A percentile compares a stretch with the other conserved stretches of the same genome.
Evolutionary conservation across 2,888 invertebrate species (phyloP).

Genomic region (Penaeus monodon): DNA sequence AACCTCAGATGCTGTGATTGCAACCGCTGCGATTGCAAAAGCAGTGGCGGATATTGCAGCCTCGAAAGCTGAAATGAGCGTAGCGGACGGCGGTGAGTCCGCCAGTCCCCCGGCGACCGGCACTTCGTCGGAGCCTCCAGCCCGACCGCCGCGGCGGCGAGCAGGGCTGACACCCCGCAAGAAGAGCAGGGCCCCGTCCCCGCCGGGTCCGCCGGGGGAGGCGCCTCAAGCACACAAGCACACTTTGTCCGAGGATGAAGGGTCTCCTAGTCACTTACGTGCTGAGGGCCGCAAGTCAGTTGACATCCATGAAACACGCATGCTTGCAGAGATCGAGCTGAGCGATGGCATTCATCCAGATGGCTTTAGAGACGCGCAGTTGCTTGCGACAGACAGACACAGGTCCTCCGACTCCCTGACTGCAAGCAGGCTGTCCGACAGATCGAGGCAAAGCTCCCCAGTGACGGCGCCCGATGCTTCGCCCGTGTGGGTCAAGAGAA

Average conservation of each 20-base stretch:
- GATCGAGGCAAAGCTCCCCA: slow-evolving; percentile 26
- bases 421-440: slow-evolving; percentile 19
- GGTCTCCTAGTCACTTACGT: too few relatives aligned
- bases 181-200: slow-evolving; percentile 48
- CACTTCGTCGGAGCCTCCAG: slow-evolving; percentile 28
- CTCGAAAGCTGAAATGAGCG: neutral
- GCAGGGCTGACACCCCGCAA: slow-evolving; percentile 10
- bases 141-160: slow-evolving; percentile 42
- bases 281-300: too few relatives aligned
- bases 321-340: neutral
- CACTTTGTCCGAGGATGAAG: neutral
- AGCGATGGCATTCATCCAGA: slow-evolving; percentile 12
- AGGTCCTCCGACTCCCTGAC: slow-evolving; percentile 30
- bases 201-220: slow-evolving; percentile 20
- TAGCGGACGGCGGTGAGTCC: too few relatives aligned
- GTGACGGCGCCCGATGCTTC: neutral
- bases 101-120: neutral
- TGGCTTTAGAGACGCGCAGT: neutral
- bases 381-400: neutral
- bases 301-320: too few relatives aligned
- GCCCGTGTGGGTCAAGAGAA: neutral
- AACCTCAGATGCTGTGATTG: slow-evolving; percentile 18
- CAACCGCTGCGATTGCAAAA: slow-evolving; percentile 35
- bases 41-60: slow-evolving; percentile 43
- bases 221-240: neutral